phyloP scores from a whole-genome alignment of 2,113 vertebrate species.

The Narcine bancroftii region DNA sequence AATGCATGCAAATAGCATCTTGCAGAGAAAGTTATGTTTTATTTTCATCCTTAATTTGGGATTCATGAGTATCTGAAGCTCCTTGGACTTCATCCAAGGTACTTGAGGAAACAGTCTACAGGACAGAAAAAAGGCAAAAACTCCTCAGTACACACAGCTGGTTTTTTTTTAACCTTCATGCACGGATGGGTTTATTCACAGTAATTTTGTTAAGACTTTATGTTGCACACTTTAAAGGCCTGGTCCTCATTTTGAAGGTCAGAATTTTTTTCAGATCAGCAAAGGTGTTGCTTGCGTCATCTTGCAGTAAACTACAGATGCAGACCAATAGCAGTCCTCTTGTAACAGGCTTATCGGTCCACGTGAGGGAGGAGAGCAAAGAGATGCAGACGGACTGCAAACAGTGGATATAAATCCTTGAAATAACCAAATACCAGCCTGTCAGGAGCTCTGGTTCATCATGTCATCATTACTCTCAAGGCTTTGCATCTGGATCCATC shows the following conservation, averaged over 20 bases:
- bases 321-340: background rate
- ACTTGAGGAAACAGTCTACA: background rate
- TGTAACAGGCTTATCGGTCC: background rate
- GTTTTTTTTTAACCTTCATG: no score
- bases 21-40: no score
- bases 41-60: background rate
- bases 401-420: background rate
- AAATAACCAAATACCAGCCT: background rate
- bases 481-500: background rate
- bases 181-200: background rate
- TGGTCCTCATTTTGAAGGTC: background rate
- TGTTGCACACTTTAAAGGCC: background rate
- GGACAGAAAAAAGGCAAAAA: background rate
- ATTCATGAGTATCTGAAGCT: background rate
- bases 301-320: background rate
- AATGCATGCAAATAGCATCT: background rate
- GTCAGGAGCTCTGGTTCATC: background rate
- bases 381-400: background rate
- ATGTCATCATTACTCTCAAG: background rate
- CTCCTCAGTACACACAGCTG: background rate
- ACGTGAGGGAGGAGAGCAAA: background rate
- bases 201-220: background rate
- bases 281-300: background rate
- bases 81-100: background rate
- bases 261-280: background rate